Evolutionary conservation across 2,113 vertebrate species (phyloP), one percentile per base, ranked within the genome.

Genomic region (Esox niger): DNA sequence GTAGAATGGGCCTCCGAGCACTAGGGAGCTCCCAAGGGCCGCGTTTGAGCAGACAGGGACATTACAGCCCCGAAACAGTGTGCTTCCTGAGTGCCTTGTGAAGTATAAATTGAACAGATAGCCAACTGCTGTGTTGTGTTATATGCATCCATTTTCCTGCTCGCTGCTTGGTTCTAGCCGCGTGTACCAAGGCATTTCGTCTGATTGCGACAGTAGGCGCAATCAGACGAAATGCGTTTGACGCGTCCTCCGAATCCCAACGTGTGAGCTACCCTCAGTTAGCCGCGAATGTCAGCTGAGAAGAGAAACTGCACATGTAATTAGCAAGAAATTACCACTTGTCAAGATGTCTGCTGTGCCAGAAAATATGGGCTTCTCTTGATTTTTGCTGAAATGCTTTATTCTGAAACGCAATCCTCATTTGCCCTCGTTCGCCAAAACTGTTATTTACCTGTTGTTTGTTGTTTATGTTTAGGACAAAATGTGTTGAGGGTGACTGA

Each of bases 241-340:
- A 23, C 30, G 26, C 9, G 17, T 17, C 26, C 56, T 20, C 6
- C 4, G 20, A 30, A 31, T 4, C 13, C 2, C 8, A 17, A 10
- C 27, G 29, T 4, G 4, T 20, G 5, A 15, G 49, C 29, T 13
- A 29, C 47, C 29, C 13, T 35, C 30, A 33, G 64, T 56, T 55
- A 15, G 30, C 13, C 64, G 71, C 58, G 61, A 55, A 25, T 69
- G 47, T 66, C 64, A 38, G 61, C 58, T 27, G 58, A 56, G 66
- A 70, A 7, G 26, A n/a, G 32, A 38, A 47, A 33, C 66, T 32
- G 15, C 43, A 29, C 4, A 54, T 46, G n/a, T 49, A 66, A 46
- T 74, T 66, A 70, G 35, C 64, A 61, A 38, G 47, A 20, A 55
- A 76, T 70, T 67, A 55, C 46, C 20, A 26, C 32, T 38, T 57